Base-by-base conservation (phyloP, 2,113 vertebrate genomes). In the Macroglossus sobrinus region DNA sequence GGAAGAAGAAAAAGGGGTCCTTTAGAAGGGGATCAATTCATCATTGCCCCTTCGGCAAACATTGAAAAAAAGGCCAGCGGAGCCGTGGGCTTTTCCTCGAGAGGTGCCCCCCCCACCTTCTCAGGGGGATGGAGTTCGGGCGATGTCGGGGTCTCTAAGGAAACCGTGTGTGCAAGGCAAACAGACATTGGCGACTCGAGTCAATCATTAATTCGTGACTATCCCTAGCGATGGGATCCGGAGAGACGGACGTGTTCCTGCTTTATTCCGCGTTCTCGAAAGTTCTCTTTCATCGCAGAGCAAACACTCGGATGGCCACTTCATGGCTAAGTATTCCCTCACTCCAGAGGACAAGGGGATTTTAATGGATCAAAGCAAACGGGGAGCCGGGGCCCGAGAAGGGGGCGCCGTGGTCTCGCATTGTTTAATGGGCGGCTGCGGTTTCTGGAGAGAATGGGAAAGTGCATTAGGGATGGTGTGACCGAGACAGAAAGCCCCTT, bases 191-290 rank as follows among this genome's bases (percentile, higher is more conserved):
- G 95, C 97, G 78, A n/a, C 68, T 15, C 30, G 71, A 97, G 98
- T 98, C 97, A 98, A 98, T 98, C 97, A 99, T 99, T 99, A 98
- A 99, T 98, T 97, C 96, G 95, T 89, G 97, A 97, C 98, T 98
- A 96, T 97, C 93, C 86, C 95, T 97, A 95, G 85, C 95, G 96
- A 98, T 89, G 96, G 97, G 92, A 38, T 47, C 93, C 96, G 91
- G 93, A 97, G 97, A 95, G 97, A 95, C 97, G 86, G 66, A 80
- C 98, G 75, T 96, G 93, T 89, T 91, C 96, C 72, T 59, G 82
- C 97, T 98, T 98, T 96, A 97, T 98, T 97, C 92, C 96, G 93
- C 94, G 97, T 63, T 95, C 98, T 98, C 95, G 75, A 95, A 96
- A 97, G 97, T 96, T 96, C 82, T 97, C 98, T 98, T 98, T 98